phyloP scores from a whole-genome alignment of 2,888 invertebrate species.

The Chalcosyrphus nemorum region DNA sequence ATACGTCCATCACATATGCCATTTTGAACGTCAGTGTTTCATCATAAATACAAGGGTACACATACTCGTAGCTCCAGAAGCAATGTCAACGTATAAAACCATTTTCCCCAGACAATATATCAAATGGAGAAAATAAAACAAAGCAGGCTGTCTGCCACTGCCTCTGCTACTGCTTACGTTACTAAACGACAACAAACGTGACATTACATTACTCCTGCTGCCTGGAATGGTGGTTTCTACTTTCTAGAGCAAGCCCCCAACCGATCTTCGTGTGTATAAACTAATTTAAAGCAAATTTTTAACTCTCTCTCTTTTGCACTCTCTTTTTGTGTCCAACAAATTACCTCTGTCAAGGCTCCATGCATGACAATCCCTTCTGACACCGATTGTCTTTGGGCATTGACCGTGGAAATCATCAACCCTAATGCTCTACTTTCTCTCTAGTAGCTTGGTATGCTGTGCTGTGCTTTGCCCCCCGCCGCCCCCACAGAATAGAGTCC shows the following conservation, averaged over 20 bases:
- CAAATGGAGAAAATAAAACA: neutral
- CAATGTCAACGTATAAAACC: neutral
- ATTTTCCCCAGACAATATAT: neutral
- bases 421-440: constrained; percentile 45
- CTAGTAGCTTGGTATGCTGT: too few species aligned
- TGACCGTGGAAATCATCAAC: constrained; percentile 66
- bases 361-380: constrained; percentile 34
- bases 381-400: constrained; percentile 67
- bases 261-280: constrained; percentile 1
- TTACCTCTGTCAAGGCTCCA: constrained; percentile 56
- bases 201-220: neutral
- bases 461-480: neutral
- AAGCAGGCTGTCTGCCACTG: neutral
- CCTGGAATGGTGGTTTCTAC: too few species aligned
- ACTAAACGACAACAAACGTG: neutral
- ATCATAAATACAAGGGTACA: too few species aligned
- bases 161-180: too few species aligned
- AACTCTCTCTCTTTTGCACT: too few species aligned
- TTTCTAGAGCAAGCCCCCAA: neutral
- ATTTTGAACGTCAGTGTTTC: too few species aligned
- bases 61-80: too few species aligned
- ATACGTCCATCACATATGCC: neutral
- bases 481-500: constrained; percentile 4
- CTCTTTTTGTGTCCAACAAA: constrained; percentile 45
- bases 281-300: constrained; percentile 36